A percentile compares a stretch with the other conserved stretches of the same genome.
These are phyloP conservation scores for Steatocranus sp. DNA, from an alignment of 2,797 vertebrate genomes.

Conservation along the genomic window DNA sequence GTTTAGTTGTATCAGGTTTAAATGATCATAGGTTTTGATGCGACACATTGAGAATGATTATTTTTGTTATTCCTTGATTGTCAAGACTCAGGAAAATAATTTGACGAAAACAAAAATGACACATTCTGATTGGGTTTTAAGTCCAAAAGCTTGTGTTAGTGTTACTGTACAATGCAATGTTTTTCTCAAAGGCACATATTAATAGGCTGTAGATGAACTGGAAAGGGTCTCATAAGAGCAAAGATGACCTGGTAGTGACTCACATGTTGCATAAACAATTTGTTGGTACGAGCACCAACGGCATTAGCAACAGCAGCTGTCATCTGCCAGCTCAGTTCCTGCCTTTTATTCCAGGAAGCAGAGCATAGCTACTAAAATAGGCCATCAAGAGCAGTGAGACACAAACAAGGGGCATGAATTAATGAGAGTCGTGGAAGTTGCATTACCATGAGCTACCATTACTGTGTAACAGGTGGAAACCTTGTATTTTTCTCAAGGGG, in stretches of 20 bases:
- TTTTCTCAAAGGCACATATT: neutral
- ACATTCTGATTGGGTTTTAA: no score
- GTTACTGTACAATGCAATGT: no score
- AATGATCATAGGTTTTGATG: no score
- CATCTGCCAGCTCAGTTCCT: neutral
- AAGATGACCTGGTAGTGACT: neutral
- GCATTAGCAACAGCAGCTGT: neutral
- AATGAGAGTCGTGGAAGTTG: constrained; percentile 26
- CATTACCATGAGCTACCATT: neutral
- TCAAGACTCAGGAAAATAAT: no score
- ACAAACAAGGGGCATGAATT: constrained; percentile 35
- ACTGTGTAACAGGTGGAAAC: neutral
- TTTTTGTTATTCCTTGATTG: no score
- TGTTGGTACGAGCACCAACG: constrained; percentile 23
- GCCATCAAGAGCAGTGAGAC: constrained; percentile 12
- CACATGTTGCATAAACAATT: constrained; percentile 26
- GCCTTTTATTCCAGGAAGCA: constrained; percentile 4
- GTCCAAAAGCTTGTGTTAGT: no score
- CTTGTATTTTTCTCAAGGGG: neutral
- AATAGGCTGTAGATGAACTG: neutral
- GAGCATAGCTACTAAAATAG: constrained; percentile 18
- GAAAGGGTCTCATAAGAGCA: neutral
- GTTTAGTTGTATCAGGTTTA: no score
- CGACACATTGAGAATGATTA: no score
- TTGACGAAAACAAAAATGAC: no score